These are phyloP conservation scores for Cariama cristata DNA, from an alignment of 2,113 vertebrate genomes.

Conservation along the genomic window DNA sequence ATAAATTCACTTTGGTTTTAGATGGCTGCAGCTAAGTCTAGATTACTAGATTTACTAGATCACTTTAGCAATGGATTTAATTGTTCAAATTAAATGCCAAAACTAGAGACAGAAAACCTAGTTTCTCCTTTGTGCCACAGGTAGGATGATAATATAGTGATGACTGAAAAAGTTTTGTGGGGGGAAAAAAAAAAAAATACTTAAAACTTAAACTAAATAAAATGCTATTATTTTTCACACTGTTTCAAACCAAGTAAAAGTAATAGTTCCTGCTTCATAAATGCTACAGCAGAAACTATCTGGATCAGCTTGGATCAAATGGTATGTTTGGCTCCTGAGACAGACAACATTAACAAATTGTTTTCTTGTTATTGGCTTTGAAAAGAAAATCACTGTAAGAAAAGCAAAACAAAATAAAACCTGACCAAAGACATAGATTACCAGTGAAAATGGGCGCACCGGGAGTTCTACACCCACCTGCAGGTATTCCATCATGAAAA, in stretches of 20 bases:
- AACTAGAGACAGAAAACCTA: neutral
- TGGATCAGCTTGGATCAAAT: neutral
- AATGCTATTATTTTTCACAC: neutral
- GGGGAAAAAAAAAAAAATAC: neutral
- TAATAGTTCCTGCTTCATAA: neutral
- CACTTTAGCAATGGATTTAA: neutral
- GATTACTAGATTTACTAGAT: neutral
- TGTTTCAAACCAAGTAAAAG: neutral
- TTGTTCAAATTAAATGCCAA: neutral
- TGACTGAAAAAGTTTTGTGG: neutral
- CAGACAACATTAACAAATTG: neutral
- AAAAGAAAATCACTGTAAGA: neutral
- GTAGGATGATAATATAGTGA: neutral
- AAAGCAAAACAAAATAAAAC: neutral
- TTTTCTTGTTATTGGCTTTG: neutral
- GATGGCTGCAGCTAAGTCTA: neutral
- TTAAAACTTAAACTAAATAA: neutral
- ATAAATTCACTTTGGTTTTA: neutral
- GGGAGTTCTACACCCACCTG: neutral
- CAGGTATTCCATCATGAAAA: neutral
- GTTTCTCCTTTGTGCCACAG: neutral
- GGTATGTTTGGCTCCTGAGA: neutral
- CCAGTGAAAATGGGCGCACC: neutral
- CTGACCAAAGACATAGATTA: neutral
- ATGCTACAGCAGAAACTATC: neutral